Base-by-base conservation (phyloP, 2,797 vertebrate genomes). In the Alca torda region DNA sequence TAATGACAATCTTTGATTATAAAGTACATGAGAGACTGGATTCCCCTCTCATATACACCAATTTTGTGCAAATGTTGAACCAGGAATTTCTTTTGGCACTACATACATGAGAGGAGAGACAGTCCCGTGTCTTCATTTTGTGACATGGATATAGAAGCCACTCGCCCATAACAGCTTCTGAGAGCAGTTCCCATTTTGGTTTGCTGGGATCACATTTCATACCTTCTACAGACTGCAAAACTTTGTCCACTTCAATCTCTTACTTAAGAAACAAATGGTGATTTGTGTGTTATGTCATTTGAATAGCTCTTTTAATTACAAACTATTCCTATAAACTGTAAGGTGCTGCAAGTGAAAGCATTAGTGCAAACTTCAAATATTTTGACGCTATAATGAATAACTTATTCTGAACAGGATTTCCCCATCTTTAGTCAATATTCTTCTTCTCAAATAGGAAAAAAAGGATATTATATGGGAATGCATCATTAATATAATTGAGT, bases 281-380 rank as follows among this genome's bases (percentile, higher is more conserved):
- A 23, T 73, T 51, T 37, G 3, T 37, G 2, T 93, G 95, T 33
- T 97, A 97, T 48, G 33, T 98, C 57, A 87, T 98, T n/a, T 97
- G 97, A 79, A 70, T 65, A 51, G 19, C 48, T 88, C 12, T 75
- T 92, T 90, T 59, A 79, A 31, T 67, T 77, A 33, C 17, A 74
- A 67, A 60, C 16, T 70, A n/a, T 50, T 74, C 46, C 68, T 85
- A 26, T 31, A 33, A 76, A 53, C 13, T 46, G 26, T 35, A 43
- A 84, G 48, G 43, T 50, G 37, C 35, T 83, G 33, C 35, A 80
- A 50, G 10, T 63, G 45, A 61, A 93, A 73, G 14, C 45, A n/a
- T 46, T 73, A 57, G 33, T 73, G 45, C 43, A 87, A 92, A 41
- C 30, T 45, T 59, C 13, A 78, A 51, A 46, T 77, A 37, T 19